Evolutionary conservation across 2,888 invertebrate genomes (phyloP), one percentile per base, ranked within the genome.

Genomic region (Phyllotreta striolata): DNA sequence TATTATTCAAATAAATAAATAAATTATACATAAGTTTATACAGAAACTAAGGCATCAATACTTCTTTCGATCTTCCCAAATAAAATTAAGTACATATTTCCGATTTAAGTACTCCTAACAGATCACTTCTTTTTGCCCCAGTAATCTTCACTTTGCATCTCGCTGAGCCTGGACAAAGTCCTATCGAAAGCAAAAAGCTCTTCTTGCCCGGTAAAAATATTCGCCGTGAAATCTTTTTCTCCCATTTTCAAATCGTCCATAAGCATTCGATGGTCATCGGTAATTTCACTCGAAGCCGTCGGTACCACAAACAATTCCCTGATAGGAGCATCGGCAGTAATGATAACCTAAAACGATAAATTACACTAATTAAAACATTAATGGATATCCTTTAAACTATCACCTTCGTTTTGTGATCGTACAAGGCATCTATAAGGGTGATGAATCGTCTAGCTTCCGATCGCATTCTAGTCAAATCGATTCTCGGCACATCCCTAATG

Each of bases 171-270:
- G 0, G 98, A 98, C 34, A 96, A 81, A 14, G 98, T 97, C 62
- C 99, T 86, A 75, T 97, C 96, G 78, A 93, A 96, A 0, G 99
- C 98, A 82, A 99, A 99, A 75, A 96, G 83, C 83, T 99, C 99
- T 82, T 99, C 99, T 80, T 96, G 95, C 0, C 98, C 98, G 0
- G 96, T 97, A 77, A 99, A 98, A 72, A 99, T 91, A 76, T 92
- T 96, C 3, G 96, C 92, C 69, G 87, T 87, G 7, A 72, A 91
- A 55, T 91, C 89, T 72, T 87, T 88, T 72, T 89, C 89, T 1
- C 87, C 86, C 61, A 98, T 92, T 74, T 91, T 91, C 68, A 99
- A 85, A 81, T 99, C 98, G 79, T 98, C 98, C 96, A 98, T 97
- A 1, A 99, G 84, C 73, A 90, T 88, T 76, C 96, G 86, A 72